Conservation (phyloP, 2,888 invertebrate genomes). For the Lymantria monacha region DNA sequence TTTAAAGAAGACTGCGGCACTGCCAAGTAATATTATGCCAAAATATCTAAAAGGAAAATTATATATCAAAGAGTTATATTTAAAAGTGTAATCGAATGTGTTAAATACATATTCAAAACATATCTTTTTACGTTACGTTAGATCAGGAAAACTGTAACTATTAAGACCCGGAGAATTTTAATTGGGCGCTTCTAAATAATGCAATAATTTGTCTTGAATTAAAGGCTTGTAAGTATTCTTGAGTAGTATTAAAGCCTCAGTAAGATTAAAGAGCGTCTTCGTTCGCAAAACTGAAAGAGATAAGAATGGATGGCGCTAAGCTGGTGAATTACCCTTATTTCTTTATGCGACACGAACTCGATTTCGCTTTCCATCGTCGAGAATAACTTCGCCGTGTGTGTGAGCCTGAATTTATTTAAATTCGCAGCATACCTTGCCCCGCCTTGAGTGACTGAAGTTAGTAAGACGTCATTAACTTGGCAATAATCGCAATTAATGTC, state of each 20-base stretch:
- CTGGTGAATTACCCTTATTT: conserved; percentile 62
- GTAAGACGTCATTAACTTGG: conserved; percentile 66
- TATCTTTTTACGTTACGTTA: too few species aligned
- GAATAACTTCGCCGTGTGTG: conserved; percentile 48
- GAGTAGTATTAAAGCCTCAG: conserved; percentile 54
- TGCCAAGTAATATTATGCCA: too few species aligned
- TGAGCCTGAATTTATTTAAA: conserved; percentile 64
- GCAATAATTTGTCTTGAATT: conserved; percentile 64
- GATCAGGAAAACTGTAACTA: too few species aligned
- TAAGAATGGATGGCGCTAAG: conserved; percentile 64
- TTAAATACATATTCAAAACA: too few species aligned
- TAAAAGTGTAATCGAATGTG: too few species aligned
- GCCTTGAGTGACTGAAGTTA: conserved; percentile 51
- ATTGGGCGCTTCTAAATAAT: conserved; percentile 50
- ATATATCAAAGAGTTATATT: too few species aligned
- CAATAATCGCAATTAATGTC: conserved; percentile 69
- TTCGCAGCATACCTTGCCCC: conserved; percentile 55
- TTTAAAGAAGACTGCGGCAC: too few species aligned
- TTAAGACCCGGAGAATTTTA: conserved; percentile 12
- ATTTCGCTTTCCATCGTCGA: conserved; percentile 39
- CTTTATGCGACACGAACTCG: conserved; percentile 50
- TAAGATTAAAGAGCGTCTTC: conserved; percentile 65
- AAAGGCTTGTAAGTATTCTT: conserved; percentile 64
- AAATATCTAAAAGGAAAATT: too few species aligned
- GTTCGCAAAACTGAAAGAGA: conserved; percentile 61